Evolutionary conservation across 2,113 vertebrate genomes (phyloP).

Genomic region (Hippopotamus amphibius): DNA sequence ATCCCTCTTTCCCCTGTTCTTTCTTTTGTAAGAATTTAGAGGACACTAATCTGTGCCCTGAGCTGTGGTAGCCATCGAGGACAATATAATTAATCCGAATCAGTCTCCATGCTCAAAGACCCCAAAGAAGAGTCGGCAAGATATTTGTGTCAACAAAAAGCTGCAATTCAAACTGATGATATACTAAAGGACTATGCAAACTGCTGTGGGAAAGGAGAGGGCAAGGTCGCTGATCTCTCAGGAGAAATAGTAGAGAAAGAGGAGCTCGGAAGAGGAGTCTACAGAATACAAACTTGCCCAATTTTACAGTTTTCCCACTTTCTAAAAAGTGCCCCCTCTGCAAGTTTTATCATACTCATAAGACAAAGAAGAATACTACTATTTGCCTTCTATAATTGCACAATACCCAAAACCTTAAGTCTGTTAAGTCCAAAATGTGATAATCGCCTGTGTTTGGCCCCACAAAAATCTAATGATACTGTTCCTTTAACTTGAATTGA

Average conservation of each 20-base stretch:
- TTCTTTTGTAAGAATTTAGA: background rate
- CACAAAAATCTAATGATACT: background rate
- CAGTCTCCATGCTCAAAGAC: background rate
- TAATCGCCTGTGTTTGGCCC: background rate
- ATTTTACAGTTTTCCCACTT: background rate
- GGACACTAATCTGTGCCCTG: background rate
- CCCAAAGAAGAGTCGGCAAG: background rate
- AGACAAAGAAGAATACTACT: background rate
- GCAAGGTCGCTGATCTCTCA: background rate
- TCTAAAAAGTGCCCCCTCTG: background rate
- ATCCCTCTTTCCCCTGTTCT: background rate
- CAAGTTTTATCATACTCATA: background rate
- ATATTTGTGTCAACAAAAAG: background rate
- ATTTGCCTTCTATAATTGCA: background rate
- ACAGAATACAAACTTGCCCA: background rate
- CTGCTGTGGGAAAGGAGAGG: background rate
- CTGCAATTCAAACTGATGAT: background rate
- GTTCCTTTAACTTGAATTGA: background rate
- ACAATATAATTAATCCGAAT: background rate
- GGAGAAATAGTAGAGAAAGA: background rate
- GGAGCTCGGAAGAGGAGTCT: background rate
- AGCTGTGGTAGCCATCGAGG: background rate
- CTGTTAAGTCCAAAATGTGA: background rate
- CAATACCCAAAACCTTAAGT: background rate
- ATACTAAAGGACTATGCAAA: background rate